Evolutionary conservation across 2,888 invertebrate genomes (phyloP).

Genomic region (Callyntrura sp.): DNA sequence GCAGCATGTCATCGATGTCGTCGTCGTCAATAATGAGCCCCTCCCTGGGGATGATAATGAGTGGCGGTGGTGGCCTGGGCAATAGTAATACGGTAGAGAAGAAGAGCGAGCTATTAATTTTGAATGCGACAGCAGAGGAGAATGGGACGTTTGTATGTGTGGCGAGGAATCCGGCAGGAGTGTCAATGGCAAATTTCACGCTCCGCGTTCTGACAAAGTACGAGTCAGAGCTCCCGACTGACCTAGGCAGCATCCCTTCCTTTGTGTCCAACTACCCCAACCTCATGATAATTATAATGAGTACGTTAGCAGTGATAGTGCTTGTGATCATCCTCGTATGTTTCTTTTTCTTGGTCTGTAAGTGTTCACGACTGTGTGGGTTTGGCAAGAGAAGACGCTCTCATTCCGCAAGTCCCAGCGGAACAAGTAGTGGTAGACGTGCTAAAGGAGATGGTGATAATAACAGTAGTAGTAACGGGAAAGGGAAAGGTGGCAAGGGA

Average conservation of each 20-base stretch:
- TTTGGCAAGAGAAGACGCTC: slow-evolving; percentile 67
- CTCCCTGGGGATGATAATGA: slow-evolving; percentile 68
- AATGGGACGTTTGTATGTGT: slow-evolving; percentile 95
- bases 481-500: slow-evolving; percentile 64
- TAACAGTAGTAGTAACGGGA: slow-evolving; percentile 66
- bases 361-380: slow-evolving; percentile 82
- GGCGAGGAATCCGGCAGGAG: slow-evolving; percentile 94
- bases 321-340: slow-evolving; percentile 88
- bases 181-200: slow-evolving; percentile 92
- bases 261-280: slow-evolving; percentile 83
- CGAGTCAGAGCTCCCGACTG: slow-evolving; percentile 79
- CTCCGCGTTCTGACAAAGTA: slow-evolving; percentile 86
- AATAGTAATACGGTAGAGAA: slow-evolving; percentile 88
- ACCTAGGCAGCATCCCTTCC: slow-evolving; percentile 78
- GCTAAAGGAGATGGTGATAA: slow-evolving; percentile 75
- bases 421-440: slow-evolving; percentile 63
- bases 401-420: slow-evolving; percentile 66
- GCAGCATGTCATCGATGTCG: slow-evolving; percentile 58
- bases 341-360: slow-evolving; percentile 88
- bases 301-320: slow-evolving; percentile 83
- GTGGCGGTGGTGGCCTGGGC: slow-evolving; percentile 6
- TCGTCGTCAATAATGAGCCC: slow-evolving; percentile 61
- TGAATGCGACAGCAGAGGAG: slow-evolving; percentile 91
- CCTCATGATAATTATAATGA: slow-evolving; percentile 81
- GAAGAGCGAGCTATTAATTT: slow-evolving; percentile 92